phyloP scores from a whole-genome alignment of 2,113 vertebrate genomes.

The Prinia subflava region DNA sequence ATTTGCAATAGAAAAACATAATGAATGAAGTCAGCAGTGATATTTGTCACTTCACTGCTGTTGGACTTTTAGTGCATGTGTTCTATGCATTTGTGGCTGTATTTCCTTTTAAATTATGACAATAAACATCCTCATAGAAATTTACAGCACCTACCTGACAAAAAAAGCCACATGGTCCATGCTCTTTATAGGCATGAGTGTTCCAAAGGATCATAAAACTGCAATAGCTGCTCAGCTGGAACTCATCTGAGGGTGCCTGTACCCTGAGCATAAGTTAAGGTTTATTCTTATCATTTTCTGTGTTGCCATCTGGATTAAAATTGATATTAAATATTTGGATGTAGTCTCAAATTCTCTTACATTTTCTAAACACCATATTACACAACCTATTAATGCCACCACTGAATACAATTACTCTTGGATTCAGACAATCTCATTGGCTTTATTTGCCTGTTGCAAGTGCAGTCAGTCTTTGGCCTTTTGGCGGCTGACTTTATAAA shows the following conservation, averaged over 20 bases:
- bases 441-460: background rate
- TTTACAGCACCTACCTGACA: background rate
- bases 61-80: background rate
- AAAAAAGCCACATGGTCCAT: background rate
- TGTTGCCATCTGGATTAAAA: slow-evolving; percentile 18
- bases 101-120: background rate
- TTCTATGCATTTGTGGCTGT: background rate
- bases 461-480: background rate
- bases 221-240: slow-evolving; percentile 30
- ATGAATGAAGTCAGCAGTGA: background rate
- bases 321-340: slow-evolving; percentile 9
- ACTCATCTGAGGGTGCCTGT: background rate
- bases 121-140: background rate
- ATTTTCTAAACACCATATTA: background rate
- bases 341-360: background rate
- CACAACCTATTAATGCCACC: background rate
- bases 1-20: background rate
- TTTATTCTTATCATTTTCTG: background rate
- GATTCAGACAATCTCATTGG: background rate
- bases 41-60: background rate
- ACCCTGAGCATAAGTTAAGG: background rate
- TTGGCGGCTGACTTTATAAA: background rate
- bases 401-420: background rate
- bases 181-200: background rate
- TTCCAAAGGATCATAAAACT: background rate